Evolutionary conservation across 2,113 vertebrate genomes (phyloP).

Genomic region (Eidolon helvum): DNA sequence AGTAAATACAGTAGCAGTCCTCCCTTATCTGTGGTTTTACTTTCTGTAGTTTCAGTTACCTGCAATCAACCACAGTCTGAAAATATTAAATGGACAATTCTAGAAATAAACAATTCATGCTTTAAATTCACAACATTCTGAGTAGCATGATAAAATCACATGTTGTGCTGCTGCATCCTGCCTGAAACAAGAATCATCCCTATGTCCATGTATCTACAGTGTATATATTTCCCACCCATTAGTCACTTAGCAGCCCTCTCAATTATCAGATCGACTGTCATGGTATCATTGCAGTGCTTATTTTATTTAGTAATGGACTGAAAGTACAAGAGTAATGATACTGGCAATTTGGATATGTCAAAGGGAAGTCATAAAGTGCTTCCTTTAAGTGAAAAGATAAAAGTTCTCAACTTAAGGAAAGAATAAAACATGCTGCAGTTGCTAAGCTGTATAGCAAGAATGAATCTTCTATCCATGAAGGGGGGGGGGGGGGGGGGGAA

Average conservation of each 20-base stretch:
- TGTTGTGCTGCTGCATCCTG: background rate
- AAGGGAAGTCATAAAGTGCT: background rate
- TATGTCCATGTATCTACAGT: too few species aligned
- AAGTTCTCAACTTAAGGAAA: background rate
- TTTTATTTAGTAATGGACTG: background rate
- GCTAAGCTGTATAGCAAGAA: background rate
- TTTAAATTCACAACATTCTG: background rate
- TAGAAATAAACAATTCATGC: background rate
- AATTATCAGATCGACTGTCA: background rate
- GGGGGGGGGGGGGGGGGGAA: too few species aligned
- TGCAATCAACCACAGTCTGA: background rate
- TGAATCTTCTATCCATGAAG: background rate
- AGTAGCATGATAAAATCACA: background rate
- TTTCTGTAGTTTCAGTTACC: background rate
- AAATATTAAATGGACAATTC: background rate
- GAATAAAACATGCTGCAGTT: background rate
- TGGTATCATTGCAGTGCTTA: background rate
- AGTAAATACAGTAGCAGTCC: background rate
- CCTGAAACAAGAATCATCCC: background rate
- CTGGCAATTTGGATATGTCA: background rate
- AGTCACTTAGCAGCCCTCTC: background rate
- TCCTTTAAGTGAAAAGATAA: background rate
- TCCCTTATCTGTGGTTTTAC: background rate
- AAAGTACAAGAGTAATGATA: background rate
- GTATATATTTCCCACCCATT: too few species aligned